Evolutionary conservation across 2,888 invertebrate species (phyloP), one percentile per base, ranked within the genome.

Genomic region (Cryptus viduatorius): DNA sequence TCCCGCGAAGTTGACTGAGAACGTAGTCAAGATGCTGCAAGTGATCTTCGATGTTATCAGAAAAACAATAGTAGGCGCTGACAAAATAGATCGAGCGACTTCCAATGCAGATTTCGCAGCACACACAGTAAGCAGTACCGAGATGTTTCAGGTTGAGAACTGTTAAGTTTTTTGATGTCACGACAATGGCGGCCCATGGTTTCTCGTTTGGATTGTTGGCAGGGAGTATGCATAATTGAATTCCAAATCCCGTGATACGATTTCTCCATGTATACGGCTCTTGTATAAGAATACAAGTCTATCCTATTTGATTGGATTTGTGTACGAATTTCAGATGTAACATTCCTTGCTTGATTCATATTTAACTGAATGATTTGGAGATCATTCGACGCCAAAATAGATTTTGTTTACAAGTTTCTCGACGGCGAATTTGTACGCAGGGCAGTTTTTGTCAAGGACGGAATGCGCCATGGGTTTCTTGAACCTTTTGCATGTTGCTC

Each of bases 31-130:
- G 68, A 29, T 68, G 68, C n/a, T 24, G 29, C 4, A 68, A 8
- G 7, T 68, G 50, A 1, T n/a, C 14, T 7, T 50, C 50, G 1
- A 68, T 50, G 0, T 68, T 16, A 0, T 68, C 48, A 1, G 68
- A 68, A 8, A 68, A 68, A 5, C 50, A 48, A 3, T 50, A 68
- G 12, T 68, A 68, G 3, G 50, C 29, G 29, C 68, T 68, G 7
- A 68, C 24, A 8, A 50, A 10, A 4, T 68, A 68, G 0, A 68
- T 10, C 16, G 83, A 50, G 4, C 3, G 4, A 4, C 37, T 37
- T 37, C 37, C 37, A 37, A 37, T 37, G 37, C 37, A 37, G 37
- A 37, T 37, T 4, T 37, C 29, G n/a, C 2, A 7, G 19, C 68
- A 68, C 0, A 50, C 48, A 3, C 68, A 68, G 68, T 68, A 29